Base-by-base conservation (phyloP, 2,113 vertebrate species). In the Machaerirhynchus nigripectus region DNA sequence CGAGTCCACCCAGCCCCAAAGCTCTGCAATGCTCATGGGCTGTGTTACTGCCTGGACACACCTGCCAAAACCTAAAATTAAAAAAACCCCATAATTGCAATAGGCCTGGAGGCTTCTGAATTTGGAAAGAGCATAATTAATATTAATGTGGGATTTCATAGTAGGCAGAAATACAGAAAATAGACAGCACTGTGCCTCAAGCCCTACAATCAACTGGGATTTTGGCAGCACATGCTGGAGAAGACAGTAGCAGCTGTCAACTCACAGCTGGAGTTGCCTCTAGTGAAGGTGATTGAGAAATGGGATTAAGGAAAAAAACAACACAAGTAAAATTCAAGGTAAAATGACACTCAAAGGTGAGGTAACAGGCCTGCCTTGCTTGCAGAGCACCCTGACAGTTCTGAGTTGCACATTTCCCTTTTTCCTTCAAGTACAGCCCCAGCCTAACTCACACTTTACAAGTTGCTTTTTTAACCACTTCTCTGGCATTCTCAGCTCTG, bases 201-300 rank as follows among this genome's bases (percentile, higher is more conserved):
- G 80, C 56, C 44, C 76, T 33, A 60, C 31, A 75, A 74, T 86
- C 90, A 77, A 39, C 31, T 5, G 55, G 85, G 71, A 61, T 61
- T 86, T 49, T 88, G 83, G 89, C 91, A 95, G 93, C 80, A 87
- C 84, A 75, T 13, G 47, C 69, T 73, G 84, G 15, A 96, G 93
- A 73, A 94, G 69, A 68, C 56, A 87, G 89, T 0, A 92, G 87
- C 87, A 94, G 94, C 91, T 92, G 95, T 81, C 84, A 87, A 81
- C 46, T 49, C 93, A 91, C 80, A 94, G 81, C 80, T 89, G 80
- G 87, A 94, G 64, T 5, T 71, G 93, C 81, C 65, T 81, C 94
- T 78, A 21, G 69, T 78, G 56, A 94, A 91, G 84, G 57, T 69
- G 81, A 93, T 24, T 61, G 89, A 89, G 57, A 87, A 96, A 93